Base-by-base conservation (phyloP, 2,888 invertebrate genomes). In the Ophion costatus region DNA sequence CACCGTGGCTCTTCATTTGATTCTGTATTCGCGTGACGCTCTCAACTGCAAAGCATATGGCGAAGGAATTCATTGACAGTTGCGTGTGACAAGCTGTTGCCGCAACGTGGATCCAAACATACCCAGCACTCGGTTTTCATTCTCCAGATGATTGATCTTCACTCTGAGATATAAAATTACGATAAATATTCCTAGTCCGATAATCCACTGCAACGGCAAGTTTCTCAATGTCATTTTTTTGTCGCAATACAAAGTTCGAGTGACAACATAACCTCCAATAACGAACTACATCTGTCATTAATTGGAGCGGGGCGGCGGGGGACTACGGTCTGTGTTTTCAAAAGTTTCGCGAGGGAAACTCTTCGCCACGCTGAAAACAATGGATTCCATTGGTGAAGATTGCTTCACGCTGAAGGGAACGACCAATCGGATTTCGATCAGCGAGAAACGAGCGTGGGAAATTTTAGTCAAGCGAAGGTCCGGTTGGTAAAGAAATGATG, bases 111-210 rank as follows among this genome's bases (percentile, higher is more conserved):
- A 45, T 51, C 33, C 17, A 80, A 69, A 90, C 92, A 87, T 91
- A 94, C 94, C 92, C 82, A 94, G 89, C 86, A 91, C 87, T 86
- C 88, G 91, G 86, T 92, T 94, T 75, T 90, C 91, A 59, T 94
- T 93, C 89, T 94, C 93, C 56, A 94, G 89, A 77, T 90, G 86
- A 71, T 89, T 92, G 75, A 94, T 88, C 87, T 93, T 93, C 67
- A 92, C 87, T 90, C 94, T 94, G 78, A 94, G 92, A 85, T 94
- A 94, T 77, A 94, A 84, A 82, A 93, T 89, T 76, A 94, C 88
- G 22, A 94, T 56, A 56, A 92, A 85, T 82, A 94, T 90, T 75
- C 93, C 84, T 74, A 92, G 84, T 80, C 93, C 87, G 61, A 92
- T 82, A 11, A 93, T 82, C 93, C 93, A 93, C 89, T 92, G 93